Evolutionary conservation across 2,113 vertebrate genomes (phyloP), one percentile per base, ranked within the genome.

Genomic region (Sceloporus tristichus): DNA sequence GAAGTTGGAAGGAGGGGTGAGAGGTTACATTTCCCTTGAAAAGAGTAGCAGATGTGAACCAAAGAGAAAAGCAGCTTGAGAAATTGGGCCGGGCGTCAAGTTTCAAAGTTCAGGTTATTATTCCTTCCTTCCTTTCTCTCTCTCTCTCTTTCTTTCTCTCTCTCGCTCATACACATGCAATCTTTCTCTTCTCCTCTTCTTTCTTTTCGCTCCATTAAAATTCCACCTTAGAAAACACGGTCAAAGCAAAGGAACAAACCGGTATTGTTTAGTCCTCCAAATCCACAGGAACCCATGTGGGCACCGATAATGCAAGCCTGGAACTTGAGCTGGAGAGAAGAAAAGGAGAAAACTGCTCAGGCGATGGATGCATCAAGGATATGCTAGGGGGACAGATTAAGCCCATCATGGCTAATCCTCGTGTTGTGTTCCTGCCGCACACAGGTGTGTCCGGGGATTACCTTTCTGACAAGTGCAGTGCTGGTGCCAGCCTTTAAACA

Each of bases 401-500:
- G 80, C 76, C 92, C 90, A 89, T 90, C 90, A 89, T 90, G 92
- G 88, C 88, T 89, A 94, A 94, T 92, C 89, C 90, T 73, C 70
- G 89, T 0, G 9, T 85, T 85, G 79, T 91, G 93, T 93, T 96
- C 92, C 90, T 73, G 62, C 84, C 38, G 80, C 94, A 92, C 97
- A 96, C 97, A 96, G 97, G 97, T 97, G 97, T 91, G 89, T 86
- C 82, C 91, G 85, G 85, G 93, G 95, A 96, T 97, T 97, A 94
- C 92, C 93, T 89, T 96, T 94, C 94, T 91, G 91, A 94, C 91
- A 93, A 0, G 0, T 70, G 87, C 84, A 62, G 88, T 91, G 91
- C 94, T 95, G 90, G 93, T 0, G 65, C 68, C 92, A 85, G 9
- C 92, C 85, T 94, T 90, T 86, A 87, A 56, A 87, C 66, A 68